Conservation (phyloP, 2,888 invertebrate genomes). For the Cosmia trapezina region DNA sequence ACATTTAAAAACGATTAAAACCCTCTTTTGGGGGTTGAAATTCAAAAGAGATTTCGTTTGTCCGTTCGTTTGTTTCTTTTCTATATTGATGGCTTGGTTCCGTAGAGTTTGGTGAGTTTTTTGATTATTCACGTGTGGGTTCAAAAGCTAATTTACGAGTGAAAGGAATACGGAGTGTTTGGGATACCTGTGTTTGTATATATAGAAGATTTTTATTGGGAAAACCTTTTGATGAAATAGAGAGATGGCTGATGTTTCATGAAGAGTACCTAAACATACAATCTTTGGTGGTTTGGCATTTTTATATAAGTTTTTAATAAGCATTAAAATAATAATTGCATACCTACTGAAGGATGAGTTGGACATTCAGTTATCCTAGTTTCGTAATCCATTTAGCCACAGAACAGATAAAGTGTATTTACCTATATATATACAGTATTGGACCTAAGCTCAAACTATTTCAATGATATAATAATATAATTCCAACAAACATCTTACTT, state of each 20-base stretch:
- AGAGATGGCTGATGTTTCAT: background rate
- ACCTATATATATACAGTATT: no score
- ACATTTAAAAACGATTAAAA: conserved; percentile 75
- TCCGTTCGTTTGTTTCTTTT: conserved; percentile 58
- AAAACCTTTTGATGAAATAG: background rate
- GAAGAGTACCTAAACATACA: no score
- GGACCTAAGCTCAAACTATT: background rate
- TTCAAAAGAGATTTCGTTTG: conserved; percentile 67
- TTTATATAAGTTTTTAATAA: background rate
- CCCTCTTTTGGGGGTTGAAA: conserved; percentile 64
- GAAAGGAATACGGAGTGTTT: conserved; percentile 21
- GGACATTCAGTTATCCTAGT: background rate
- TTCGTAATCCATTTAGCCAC: background rate
- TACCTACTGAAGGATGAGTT: background rate
- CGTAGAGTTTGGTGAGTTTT: conserved; percentile 45
- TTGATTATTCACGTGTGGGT: conserved; percentile 40
- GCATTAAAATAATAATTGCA: no score
- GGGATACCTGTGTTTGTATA: background rate
- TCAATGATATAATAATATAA: background rate
- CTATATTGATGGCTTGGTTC: conserved; percentile 48
- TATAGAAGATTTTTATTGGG: background rate
- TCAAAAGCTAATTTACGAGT: conserved; percentile 52
- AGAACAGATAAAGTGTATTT: no score
- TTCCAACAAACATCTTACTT: background rate
- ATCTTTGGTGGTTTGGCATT: background rate